Evolutionary conservation across 2,797 vertebrate species (phyloP).

Genomic region (Gobionotothen gibberifrons): DNA sequence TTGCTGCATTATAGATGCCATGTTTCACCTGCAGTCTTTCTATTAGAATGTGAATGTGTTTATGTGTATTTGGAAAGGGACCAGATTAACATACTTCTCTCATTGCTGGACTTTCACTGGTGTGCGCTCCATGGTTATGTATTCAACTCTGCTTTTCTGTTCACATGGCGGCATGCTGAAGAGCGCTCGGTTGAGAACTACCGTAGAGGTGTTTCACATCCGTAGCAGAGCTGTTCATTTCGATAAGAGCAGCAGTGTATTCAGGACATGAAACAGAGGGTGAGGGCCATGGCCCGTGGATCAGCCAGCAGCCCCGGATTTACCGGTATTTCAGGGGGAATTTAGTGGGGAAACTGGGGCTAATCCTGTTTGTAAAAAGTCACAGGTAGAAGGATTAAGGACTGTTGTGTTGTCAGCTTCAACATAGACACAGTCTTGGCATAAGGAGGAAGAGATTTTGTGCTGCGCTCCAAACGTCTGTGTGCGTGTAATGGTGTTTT

Average conservation of each 20-base stretch:
- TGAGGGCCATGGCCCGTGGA: slow-evolving; percentile 55
- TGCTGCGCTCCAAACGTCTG: slow-evolving; percentile 21
- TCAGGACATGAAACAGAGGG: slow-evolving; percentile 73
- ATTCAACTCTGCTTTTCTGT: slow-evolving; percentile 33
- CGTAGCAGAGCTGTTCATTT: slow-evolving; percentile 78
- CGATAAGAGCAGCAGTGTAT: slow-evolving; percentile 78
- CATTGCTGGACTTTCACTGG: slow-evolving; percentile 14
- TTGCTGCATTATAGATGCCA: slow-evolving; percentile 24
- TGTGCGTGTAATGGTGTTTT: slow-evolving; percentile 49
- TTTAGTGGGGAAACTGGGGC: slow-evolving; percentile 73
- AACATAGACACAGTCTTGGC: slow-evolving; percentile 60
- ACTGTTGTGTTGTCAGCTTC: slow-evolving; percentile 69
- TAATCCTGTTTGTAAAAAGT: slow-evolving; percentile 84
- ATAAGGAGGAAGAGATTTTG: slow-evolving; percentile 38
- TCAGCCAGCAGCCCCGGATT: slow-evolving; percentile 68
- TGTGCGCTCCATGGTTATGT: slow-evolving; percentile 20
- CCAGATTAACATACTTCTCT: slow-evolving; percentile 28
- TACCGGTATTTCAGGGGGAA: slow-evolving; percentile 63
- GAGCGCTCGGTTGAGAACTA: slow-evolving; percentile 14
- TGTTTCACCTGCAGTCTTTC: slow-evolving; percentile 23
- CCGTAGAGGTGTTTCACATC: slow-evolving; percentile 52
- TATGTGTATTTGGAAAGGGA: slow-evolving; percentile 25
- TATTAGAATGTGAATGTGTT: slow-evolving; percentile 28
- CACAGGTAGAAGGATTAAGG: slow-evolving; percentile 81
- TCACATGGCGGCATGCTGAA: slow-evolving; percentile 41